Evolutionary conservation across 2,797 vertebrate genomes (phyloP).

Genomic region (Gila robusta): DNA sequence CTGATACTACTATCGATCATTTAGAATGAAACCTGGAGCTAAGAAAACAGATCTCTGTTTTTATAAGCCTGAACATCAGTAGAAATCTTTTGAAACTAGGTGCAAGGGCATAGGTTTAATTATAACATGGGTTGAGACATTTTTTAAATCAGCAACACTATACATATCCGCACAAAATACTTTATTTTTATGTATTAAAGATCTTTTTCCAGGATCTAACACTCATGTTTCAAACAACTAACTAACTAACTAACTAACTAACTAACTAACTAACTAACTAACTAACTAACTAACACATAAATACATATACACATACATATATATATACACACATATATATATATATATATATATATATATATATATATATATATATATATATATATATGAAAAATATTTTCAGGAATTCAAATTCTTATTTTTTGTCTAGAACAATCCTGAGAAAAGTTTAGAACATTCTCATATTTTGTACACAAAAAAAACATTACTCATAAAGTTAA

Average conservation of each 20-base stretch:
- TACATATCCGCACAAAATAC: too few species aligned
- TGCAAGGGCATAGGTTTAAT: too few species aligned
- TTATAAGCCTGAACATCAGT: background rate
- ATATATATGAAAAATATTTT: background rate
- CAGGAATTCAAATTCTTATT: background rate
- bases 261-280: too few species aligned
- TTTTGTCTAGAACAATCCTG: background rate
- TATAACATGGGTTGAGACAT: too few species aligned
- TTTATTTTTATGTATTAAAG: background rate
- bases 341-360: too few species aligned
- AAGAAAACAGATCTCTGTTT: conserved; percentile 5
- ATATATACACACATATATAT: background rate
- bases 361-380: too few species aligned
- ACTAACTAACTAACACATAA: too few species aligned
- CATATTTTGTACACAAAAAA: background rate
- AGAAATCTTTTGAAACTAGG: background rate
- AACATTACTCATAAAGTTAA: background rate
- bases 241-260: too few species aligned
- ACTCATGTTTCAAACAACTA: background rate
- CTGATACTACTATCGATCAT: background rate
- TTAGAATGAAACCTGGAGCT: conserved; percentile 22
- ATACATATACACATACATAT: too few species aligned
- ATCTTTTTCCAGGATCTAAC: background rate
- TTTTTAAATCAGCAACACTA: too few species aligned
- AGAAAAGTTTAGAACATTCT: background rate